Conservation (phyloP, 2,888 invertebrate genomes). For the Heterodera filipjevi region DNA sequence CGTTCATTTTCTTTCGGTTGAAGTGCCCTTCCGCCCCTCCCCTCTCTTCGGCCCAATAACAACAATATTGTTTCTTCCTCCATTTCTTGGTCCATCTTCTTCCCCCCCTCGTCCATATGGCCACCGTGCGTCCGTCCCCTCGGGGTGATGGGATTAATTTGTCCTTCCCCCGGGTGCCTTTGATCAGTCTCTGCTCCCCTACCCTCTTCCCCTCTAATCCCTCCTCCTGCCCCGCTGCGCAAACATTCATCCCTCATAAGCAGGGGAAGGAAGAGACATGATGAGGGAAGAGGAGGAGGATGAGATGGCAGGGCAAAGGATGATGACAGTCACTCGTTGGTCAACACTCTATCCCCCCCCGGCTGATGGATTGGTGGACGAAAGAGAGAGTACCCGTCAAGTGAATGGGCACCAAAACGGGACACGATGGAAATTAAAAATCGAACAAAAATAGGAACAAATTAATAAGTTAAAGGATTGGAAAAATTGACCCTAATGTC, state of each 20-base stretch:
- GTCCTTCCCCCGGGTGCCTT: constrained; percentile 5
- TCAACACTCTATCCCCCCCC: no score
- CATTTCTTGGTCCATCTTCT: neutral
- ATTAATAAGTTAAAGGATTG: neutral
- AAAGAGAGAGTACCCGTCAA: neutral
- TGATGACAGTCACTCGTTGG: neutral
- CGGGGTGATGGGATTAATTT: constrained; percentile 4
- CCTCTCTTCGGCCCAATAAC: neutral
- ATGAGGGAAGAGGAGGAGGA: neutral
- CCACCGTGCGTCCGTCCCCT: neutral
- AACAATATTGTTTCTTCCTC: constrained; percentile 8
- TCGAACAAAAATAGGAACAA: no score
- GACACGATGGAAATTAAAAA: no score
- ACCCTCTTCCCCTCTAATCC: neutral
- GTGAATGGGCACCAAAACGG: no score
- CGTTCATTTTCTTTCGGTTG: neutral
- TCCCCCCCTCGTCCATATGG: neutral
- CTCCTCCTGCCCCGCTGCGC: neutral
- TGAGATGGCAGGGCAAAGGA: neutral
- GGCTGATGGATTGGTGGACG: neutral
- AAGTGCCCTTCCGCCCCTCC: neutral
- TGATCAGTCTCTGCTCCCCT: neutral
- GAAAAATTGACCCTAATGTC: neutral
- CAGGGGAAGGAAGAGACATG: neutral
- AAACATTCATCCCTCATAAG: constrained; percentile 2